Base-by-base conservation (phyloP, 1,140 invertebrate species). In the Drosophila tani region DNA sequence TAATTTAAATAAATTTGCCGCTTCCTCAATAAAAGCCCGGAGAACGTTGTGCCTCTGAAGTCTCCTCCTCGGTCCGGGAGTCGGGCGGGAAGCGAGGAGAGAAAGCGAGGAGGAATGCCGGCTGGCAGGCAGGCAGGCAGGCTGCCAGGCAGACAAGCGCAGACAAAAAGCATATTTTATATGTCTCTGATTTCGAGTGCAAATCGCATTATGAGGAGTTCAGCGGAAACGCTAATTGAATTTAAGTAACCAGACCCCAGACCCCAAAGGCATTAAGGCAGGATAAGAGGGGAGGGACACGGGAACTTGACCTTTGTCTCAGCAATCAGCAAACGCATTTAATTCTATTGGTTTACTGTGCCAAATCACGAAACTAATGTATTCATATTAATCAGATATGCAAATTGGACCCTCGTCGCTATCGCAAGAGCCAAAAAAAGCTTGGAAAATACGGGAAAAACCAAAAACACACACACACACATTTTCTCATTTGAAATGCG, bases 341-440 rank as follows among this genome's bases (percentile, higher is more conserved):
- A 86, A 70, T 76, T 91, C 82, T 71, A 91, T 90, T 90, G 82
- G 81, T 73, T 85, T 85, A 70, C 71, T 71, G 50, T 58, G 69
- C 64, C 79, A 91, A 82, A 86, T 91, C 79, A 90, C 62, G 63
- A 69, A 91, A 82, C 82, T 91, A 82, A 90, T 87, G 79, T 86
- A 91, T 91, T 91, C 86, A 81, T 91, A 91, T 91, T 91, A 91
- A 91, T 91, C 86, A 91, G 86, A 75, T 91, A 91, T 91, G 86
- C 80, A 91, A 91, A 91, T 91, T 64, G 29, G 56, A 69, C 74
- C 57, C 62, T 66, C 66, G 57, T 68, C 56, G 60, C 49, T 32
- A 46, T 67, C 29, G 38, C 64, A 32, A 38, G 29, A 32, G 21
- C 24, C 35, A 67, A 71, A 67, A 49, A 21, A 27, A 59, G 19